phyloP scores from a whole-genome alignment of 2,888 invertebrate genomes.

The Apamea sordens region DNA sequence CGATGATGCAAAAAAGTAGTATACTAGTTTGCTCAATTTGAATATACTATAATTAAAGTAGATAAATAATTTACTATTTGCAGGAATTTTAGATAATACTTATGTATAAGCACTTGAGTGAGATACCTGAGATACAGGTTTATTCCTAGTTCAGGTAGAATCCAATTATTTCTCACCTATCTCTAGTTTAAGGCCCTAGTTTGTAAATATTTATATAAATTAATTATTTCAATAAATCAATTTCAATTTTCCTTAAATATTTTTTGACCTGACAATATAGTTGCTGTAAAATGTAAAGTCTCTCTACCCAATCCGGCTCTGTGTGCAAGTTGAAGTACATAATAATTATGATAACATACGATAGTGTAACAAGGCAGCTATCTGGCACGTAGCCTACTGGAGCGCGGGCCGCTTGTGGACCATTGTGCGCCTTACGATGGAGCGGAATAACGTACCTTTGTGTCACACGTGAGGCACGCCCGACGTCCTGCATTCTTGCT shows the following conservation, averaged over 20 bases:
- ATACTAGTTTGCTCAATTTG: no score
- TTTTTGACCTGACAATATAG: not conserved
- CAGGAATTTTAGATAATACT: no score
- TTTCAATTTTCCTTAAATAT: not conserved
- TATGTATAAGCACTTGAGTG: no score
- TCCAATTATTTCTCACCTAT: no score
- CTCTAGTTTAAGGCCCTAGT: no score
- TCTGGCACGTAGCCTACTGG: not conserved
- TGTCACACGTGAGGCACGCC: not conserved
- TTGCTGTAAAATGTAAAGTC: not conserved
- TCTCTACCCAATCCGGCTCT: not conserved
- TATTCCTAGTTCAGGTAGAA: no score
- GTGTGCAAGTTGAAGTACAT: not conserved
- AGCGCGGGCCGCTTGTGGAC: constrained; percentile 1
- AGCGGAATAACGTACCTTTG: constrained; percentile 1
- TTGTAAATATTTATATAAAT: no score
- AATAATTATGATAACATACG: not conserved
- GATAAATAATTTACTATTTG: no score
- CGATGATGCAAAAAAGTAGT: no score
- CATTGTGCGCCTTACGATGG: constrained; percentile 14
- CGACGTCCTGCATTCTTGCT: not conserved
- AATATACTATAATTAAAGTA: no score
- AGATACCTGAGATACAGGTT: no score
- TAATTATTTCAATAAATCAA: no score
- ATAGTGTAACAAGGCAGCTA: constrained; percentile 1